phyloP scores from a whole-genome alignment of 2,113 vertebrate species.

The Oryctolagus cuniculus region DNA sequence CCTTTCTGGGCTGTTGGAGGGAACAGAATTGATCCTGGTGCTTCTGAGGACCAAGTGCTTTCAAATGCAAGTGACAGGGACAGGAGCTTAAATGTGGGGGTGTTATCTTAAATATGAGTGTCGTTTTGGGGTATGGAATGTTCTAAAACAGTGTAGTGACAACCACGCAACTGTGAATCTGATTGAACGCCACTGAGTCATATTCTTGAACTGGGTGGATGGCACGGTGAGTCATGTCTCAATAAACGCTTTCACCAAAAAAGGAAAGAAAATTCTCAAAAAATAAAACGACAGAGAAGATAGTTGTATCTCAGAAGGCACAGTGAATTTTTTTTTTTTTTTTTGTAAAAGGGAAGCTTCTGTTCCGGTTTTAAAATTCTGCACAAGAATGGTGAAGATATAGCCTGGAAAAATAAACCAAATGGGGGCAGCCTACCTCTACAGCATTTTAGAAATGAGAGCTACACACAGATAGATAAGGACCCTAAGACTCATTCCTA shows the following conservation, averaged over 20 bases:
- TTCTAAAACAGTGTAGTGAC: not conserved
- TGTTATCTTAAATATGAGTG: not conserved
- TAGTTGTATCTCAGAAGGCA: not conserved
- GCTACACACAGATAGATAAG: not conserved
- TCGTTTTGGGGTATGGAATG: not conserved
- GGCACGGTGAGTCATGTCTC: not conserved
- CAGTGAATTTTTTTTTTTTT: too few species aligned
- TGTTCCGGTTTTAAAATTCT: not conserved
- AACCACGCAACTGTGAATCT: not conserved
- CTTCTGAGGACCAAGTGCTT: not conserved
- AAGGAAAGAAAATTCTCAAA: not conserved
- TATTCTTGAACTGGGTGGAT: not conserved
- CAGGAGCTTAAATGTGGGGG: not conserved
- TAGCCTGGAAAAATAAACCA: not conserved
- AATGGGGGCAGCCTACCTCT: not conserved
- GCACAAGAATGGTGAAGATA: not conserved
- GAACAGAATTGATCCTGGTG: not conserved
- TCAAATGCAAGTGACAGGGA: not conserved
- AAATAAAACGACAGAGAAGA: not conserved
- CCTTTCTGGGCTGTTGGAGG: accelerated
- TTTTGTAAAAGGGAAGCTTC: conserved; percentile 12
- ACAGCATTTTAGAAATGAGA: not conserved
- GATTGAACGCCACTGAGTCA: not conserved
- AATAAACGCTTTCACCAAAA: not conserved
- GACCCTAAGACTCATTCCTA: not conserved